Conservation (phyloP, 2,888 invertebrate genomes). For the Cistogaster globosa region DNA sequence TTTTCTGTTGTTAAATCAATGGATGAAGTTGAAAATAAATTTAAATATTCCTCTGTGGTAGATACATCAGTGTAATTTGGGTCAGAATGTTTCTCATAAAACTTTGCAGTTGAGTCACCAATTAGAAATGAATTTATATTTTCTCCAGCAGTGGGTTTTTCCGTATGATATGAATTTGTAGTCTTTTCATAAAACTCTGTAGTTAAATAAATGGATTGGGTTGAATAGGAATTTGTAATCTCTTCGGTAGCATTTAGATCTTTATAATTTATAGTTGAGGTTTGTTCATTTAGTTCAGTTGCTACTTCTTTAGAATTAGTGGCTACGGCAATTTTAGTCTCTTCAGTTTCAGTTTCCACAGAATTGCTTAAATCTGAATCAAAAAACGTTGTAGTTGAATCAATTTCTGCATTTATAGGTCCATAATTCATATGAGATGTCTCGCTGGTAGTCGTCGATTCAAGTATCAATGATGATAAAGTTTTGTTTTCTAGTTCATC, state of each 20-base stretch:
- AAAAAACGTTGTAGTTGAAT: background rate
- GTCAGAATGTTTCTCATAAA: too few species aligned
- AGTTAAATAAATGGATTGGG: background rate
- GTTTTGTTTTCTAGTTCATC: background rate
- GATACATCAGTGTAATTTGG: too few species aligned
- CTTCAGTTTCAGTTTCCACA: background rate
- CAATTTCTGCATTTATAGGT: background rate
- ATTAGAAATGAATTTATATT: too few species aligned
- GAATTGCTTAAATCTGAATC: background rate
- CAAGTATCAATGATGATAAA: background rate
- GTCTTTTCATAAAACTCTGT: background rate
- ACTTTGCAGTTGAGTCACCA: too few species aligned
- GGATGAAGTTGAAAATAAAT: too few species aligned
- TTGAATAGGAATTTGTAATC: background rate
- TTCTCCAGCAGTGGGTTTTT: too few species aligned
- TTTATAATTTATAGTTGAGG: background rate
- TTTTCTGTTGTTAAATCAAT: too few species aligned
- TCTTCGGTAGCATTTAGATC: background rate
- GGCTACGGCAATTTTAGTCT: background rate
- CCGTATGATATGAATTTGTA: background rate
- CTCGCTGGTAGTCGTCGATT: background rate
- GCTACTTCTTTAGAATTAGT: background rate
- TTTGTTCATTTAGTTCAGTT: slow-evolving; percentile 9
- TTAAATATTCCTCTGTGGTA: too few species aligned
- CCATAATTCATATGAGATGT: background rate